Percentiles rank a stretch among this genome's conserved stretches.
These are phyloP conservation scores for Lanius collurio DNA, from an alignment of 2,113 vertebrate genomes.

Conservation along the genomic window DNA sequence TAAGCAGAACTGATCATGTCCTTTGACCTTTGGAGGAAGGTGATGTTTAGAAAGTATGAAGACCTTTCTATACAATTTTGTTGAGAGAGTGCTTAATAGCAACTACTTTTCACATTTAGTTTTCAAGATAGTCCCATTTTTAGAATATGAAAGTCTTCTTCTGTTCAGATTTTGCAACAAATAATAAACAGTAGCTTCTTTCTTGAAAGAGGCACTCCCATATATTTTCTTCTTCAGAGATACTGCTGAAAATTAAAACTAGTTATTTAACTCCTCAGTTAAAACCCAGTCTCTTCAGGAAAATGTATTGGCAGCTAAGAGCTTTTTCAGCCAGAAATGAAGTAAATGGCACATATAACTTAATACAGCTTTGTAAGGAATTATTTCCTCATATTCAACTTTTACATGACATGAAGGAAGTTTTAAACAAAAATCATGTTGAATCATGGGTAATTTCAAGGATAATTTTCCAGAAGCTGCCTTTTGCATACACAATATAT, in stretches of 20 bases:
- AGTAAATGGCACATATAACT: background rate
- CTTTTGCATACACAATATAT: background rate
- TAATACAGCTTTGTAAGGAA: background rate
- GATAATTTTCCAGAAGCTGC: background rate
- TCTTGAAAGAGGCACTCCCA: background rate
- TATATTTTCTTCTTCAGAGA: background rate
- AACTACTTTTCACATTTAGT: background rate
- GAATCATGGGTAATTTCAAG: background rate
- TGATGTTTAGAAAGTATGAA: background rate
- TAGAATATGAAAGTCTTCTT: background rate
- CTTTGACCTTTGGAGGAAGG: background rate
- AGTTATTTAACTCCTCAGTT: background rate
- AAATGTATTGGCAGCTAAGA: background rate
- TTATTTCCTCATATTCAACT: background rate
- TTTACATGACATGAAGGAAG: background rate
- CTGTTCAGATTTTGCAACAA: background rate
- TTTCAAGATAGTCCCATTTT: background rate
- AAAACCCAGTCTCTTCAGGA: background rate
- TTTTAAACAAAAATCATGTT: background rate
- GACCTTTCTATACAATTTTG: background rate
- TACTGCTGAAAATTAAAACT: background rate
- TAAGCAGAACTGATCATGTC: background rate
- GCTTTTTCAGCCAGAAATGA: background rate
- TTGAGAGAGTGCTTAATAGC: background rate
- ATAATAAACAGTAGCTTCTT: background rate